phyloP scores from a whole-genome alignment of 2,113 vertebrate species.

The Solenodon paradoxus region DNA sequence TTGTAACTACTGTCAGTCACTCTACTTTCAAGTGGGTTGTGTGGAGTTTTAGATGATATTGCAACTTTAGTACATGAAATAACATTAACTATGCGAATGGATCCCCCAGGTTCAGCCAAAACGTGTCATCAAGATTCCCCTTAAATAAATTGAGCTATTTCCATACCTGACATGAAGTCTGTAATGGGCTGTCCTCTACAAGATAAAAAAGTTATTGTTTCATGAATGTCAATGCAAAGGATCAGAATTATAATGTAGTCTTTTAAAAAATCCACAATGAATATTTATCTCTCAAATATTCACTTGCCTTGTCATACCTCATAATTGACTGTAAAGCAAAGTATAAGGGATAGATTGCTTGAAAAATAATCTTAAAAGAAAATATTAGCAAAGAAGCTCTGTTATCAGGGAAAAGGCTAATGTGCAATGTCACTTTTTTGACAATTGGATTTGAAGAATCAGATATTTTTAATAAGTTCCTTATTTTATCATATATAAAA shows the following conservation, averaged over 20 bases:
- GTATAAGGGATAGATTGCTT: not conserved
- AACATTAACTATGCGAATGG: too few relatives aligned
- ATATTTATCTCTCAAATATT: slow-evolving; percentile 2
- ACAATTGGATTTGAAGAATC: slow-evolving; percentile 12
- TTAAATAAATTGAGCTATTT: not conserved
- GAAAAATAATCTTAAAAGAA: slow-evolving; percentile 1
- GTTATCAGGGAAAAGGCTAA: not conserved
- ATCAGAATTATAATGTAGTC: not conserved
- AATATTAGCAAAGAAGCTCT: not conserved
- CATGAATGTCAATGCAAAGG: not conserved
- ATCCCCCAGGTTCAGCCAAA: not conserved
- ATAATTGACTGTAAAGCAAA: not conserved
- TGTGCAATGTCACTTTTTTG: not conserved
- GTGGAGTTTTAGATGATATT: not conserved
- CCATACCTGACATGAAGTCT: not conserved
- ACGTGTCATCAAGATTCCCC: not conserved
- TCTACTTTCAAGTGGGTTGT: not conserved
- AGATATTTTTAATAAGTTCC: not conserved
- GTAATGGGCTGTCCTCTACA: not conserved
- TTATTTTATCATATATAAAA: not conserved
- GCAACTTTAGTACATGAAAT: not conserved
- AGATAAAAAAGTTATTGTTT: not conserved
- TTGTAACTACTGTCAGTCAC: not conserved
- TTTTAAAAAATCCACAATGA: not conserved
- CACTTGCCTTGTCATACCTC: not conserved